A percentile compares a stretch with the other conserved stretches of the same genome.
These are phyloP conservation scores for Sinentomon sp. DNA, from an alignment of 2,888 invertebrate genomes.

Conservation along the genomic window DNA sequence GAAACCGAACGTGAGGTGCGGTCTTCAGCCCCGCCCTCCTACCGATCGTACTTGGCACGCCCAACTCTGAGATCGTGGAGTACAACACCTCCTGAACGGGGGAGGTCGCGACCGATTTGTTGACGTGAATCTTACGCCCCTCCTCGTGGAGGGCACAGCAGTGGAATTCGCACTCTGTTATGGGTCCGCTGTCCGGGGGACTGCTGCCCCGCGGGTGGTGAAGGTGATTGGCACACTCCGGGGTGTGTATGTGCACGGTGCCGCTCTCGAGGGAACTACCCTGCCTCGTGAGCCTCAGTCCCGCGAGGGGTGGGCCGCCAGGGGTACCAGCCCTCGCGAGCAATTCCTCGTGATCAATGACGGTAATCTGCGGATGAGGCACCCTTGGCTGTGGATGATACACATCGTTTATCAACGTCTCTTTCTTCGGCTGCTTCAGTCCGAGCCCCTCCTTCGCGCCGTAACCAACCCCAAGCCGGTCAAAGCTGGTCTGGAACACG, in stretches of 20 bases:
- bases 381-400: slow-evolving; percentile 19
- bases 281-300: slow-evolving; percentile 25
- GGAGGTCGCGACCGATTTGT: slow-evolving; percentile 65
- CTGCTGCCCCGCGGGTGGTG: slow-evolving; percentile 18
- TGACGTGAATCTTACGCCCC: slow-evolving; percentile 54
- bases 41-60: slow-evolving; percentile 34
- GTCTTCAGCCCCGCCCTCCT: slow-evolving; percentile 20
- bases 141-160: slow-evolving; percentile 84
- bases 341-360: too few species aligned
- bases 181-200: slow-evolving; percentile 22
- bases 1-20: slow-evolving; percentile 36
- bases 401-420: slow-evolving; percentile 32
- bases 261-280: slow-evolving; percentile 38
- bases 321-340: slow-evolving; percentile 4
- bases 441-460: too few species aligned
- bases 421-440: slow-evolving; percentile 28
- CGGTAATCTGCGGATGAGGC: too few species aligned
- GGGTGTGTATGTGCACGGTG: slow-evolving; percentile 51
- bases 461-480: slow-evolving; percentile 28
- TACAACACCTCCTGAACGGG: slow-evolving; percentile 76
- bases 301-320: slow-evolving; percentile 20
- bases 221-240: slow-evolving; percentile 32
- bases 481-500: slow-evolving; percentile 45
- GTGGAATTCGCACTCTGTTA: slow-evolving; percentile 70
- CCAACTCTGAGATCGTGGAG: slow-evolving; percentile 15